phyloP scores from a whole-genome alignment of 2,113 vertebrate species.

The Sisor rabdophorus region DNA sequence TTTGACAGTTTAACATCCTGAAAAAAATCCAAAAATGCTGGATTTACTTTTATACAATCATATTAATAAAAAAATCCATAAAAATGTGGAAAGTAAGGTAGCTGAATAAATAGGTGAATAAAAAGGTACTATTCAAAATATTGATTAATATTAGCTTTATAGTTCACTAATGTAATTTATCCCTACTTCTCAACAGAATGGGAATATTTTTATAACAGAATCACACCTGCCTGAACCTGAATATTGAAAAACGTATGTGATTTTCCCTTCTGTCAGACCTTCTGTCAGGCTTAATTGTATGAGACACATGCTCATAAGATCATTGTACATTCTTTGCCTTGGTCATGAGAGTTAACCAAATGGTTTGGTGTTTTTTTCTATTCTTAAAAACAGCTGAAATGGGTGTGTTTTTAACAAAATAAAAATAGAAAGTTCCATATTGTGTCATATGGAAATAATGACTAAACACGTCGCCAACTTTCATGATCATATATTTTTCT shows the following conservation, averaged over 20 bases:
- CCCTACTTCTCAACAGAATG: not conserved
- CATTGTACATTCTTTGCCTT: not conserved
- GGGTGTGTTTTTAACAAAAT: not conserved
- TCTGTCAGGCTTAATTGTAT: not conserved
- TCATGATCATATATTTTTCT: not conserved
- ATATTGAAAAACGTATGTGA: too few species aligned
- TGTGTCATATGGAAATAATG: too few species aligned
- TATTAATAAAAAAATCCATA: not conserved
- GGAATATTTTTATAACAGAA: too few species aligned
- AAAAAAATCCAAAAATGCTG: not conserved
- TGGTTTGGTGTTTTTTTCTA: not conserved
- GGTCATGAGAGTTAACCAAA: not conserved
- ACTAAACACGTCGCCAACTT: not conserved
- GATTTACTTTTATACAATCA: not conserved
- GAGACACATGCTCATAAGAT: not conserved
- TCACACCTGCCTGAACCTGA: too few species aligned
- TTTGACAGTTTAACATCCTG: not conserved
- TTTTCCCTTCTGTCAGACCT: too few species aligned
- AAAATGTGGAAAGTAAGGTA: not conserved
- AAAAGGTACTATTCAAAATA: too few species aligned
- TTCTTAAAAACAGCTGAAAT: not conserved
- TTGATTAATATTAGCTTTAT: too few species aligned
- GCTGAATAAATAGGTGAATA: not conserved
- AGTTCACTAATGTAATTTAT: too few species aligned
- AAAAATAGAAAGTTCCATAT: not conserved